phyloP scores from a whole-genome alignment of 2,888 invertebrate species.

The Scaptomyza polygonia region DNA sequence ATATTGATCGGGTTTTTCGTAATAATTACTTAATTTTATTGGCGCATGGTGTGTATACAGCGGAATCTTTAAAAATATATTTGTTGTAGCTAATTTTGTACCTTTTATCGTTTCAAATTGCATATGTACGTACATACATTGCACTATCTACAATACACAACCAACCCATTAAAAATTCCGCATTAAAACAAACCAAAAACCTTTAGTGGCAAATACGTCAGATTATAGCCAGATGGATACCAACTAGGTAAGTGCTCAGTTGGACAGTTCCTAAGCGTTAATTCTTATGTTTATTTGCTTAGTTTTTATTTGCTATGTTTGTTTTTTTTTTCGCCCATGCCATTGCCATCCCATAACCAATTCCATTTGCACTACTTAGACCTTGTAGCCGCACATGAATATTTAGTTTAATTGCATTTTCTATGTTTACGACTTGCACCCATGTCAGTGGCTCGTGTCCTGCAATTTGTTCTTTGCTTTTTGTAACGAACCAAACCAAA shows the following conservation, averaged over 20 bases:
- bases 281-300: constrained; percentile 11
- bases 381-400: constrained; percentile 51
- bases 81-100: constrained; percentile 10
- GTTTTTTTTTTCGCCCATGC: background rate
- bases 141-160: too few species aligned
- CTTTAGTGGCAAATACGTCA: constrained; percentile 72
- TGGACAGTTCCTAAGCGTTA: constrained; percentile 22
- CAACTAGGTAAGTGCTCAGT: constrained; percentile 67
- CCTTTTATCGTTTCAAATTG: background rate
- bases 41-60: constrained; percentile 72
- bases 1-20: constrained; percentile 53
- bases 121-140: constrained; percentile 49
- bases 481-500: background rate
- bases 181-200: constrained; percentile 8
- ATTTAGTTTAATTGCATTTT: constrained; percentile 61
- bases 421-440: constrained; percentile 54
- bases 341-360: constrained; percentile 8
- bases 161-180: constrained; percentile 9
- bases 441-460: constrained; percentile 37
- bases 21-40: constrained; percentile 11
- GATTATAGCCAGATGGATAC: constrained; percentile 71
- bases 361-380: constrained; percentile 43
- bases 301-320: background rate
- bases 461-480: background rate
- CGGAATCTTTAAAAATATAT: background rate